Evolutionary conservation across 1,140 invertebrate genomes (phyloP).

Genomic region (Temnothorax longispinosus): DNA sequence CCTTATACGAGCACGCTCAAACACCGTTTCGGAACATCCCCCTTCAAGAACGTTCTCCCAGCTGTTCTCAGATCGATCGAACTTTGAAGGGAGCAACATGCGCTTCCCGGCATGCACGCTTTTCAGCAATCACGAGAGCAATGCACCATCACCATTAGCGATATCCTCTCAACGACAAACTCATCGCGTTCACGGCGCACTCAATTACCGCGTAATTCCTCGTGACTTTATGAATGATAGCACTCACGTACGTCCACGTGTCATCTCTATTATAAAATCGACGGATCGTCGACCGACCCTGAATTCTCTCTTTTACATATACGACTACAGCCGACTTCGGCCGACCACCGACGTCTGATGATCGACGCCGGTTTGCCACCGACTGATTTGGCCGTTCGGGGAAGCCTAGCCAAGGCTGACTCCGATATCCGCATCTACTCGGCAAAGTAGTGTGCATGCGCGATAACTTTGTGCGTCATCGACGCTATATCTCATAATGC

Average conservation of each 20-base stretch:
- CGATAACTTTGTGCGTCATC: slow-evolving; percentile 63
- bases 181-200: background rate
- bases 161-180: background rate
- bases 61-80: slow-evolving; percentile 63
- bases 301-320: background rate
- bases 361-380: slow-evolving; percentile 51
- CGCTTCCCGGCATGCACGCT: slow-evolving; percentile 44
- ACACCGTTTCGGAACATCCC: slow-evolving; percentile 64
- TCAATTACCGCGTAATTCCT: background rate
- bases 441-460: slow-evolving; percentile 61
- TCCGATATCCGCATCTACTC: slow-evolving; percentile 43
- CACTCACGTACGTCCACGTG: slow-evolving; percentile 39
- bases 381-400: slow-evolving; percentile 31
- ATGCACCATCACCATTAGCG: background rate
- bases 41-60: slow-evolving; percentile 46
- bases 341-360: background rate
- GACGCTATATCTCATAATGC: background rate
- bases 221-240: slow-evolving; percentile 1
- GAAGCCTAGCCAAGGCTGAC: slow-evolving; percentile 21
- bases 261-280: background rate
- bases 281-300: slow-evolving; percentile 10
- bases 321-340: background rate
- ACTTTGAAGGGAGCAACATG: slow-evolving; percentile 67
- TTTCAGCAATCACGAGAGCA: slow-evolving; percentile 30
- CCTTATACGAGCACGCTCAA: slow-evolving; percentile 47